phyloP scores from a whole-genome alignment of 1,140 invertebrate genomes.

The Drosophila subpulchrella region DNA sequence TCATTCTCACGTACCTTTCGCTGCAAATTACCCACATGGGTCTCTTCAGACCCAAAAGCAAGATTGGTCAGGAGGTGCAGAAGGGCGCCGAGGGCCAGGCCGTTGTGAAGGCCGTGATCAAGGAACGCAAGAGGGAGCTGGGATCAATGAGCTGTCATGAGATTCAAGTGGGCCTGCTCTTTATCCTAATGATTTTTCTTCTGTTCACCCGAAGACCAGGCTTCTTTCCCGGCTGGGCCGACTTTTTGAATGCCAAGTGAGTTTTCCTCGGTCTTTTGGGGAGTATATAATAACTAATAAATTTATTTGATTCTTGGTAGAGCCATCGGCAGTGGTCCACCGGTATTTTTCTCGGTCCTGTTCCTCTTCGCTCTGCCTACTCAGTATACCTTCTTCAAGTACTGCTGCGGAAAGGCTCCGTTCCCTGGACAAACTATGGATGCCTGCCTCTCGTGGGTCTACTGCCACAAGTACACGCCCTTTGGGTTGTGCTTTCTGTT shows the following conservation, averaged over 20 bases:
- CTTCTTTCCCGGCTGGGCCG: conserved; percentile 62
- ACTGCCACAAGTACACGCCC: conserved; percentile 47
- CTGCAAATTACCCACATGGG: conserved; percentile 91
- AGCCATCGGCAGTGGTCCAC: conserved; percentile 90
- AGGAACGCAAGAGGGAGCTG: conserved; percentile 89
- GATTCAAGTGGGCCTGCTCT: conserved; percentile 89
- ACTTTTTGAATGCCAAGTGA: conserved; percentile 59
- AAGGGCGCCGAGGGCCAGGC: conserved; percentile 86
- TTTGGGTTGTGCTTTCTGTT: conserved; percentile 60
- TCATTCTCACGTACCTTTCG: conserved; percentile 88
- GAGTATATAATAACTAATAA: background rate
- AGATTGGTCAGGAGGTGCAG: conserved; percentile 84
- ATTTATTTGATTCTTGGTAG: conserved; percentile 73
- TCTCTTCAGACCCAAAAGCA: conserved; percentile 87
- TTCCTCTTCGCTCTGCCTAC: conserved; percentile 92
- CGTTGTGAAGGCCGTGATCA: conserved; percentile 87
- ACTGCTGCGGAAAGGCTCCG: conserved; percentile 60
- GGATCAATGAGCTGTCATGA: conserved; percentile 94
- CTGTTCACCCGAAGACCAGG: conserved; percentile 95
- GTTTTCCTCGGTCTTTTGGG: conserved; percentile 46
- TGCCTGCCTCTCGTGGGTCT: conserved; percentile 59
- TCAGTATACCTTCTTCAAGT: conserved; percentile 85
- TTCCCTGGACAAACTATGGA: conserved; percentile 53
- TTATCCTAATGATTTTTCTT: conserved; percentile 90
- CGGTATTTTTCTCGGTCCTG: conserved; percentile 88